Evolutionary conservation across 2,113 vertebrate genomes (phyloP).

Genomic region (Tamias sibiricus): DNA sequence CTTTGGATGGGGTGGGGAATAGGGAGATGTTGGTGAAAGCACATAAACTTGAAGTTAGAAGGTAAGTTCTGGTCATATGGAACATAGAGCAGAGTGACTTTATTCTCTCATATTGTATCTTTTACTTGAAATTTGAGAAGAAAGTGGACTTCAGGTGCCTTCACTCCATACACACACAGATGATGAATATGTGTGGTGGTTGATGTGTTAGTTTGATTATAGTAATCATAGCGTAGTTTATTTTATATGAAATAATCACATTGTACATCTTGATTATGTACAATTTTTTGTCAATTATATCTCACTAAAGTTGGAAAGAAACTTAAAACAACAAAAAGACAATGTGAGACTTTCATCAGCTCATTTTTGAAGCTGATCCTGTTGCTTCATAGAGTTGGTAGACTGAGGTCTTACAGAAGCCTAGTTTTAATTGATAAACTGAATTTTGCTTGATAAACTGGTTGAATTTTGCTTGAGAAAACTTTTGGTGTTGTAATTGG

Average conservation of each 20-base stretch:
- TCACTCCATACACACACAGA: neutral
- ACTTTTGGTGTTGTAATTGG: neutral
- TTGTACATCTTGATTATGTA: neutral
- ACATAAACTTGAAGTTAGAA: neutral
- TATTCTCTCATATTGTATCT: neutral
- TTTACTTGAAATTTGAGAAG: neutral
- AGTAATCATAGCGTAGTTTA: neutral
- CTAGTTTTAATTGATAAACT: neutral
- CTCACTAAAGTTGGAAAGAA: neutral
- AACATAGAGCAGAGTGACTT: neutral
- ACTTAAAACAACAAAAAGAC: neutral
- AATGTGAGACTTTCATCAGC: neutral
- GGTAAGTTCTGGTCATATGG: neutral
- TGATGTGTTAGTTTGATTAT: neutral
- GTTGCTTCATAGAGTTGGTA: neutral
- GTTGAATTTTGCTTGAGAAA: constrained; percentile 27
- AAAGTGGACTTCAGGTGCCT: neutral
- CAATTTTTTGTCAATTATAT: neutral
- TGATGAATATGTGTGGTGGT: neutral
- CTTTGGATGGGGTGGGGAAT: neutral
- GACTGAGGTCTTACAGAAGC: neutral
- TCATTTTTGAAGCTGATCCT: neutral
- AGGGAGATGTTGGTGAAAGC: neutral
- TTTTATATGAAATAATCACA: neutral
- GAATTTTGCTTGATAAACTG: constrained; percentile 10